Evolutionary conservation across 2,888 invertebrate genomes (phyloP).

Genomic region (Cerastoderma edule): DNA sequence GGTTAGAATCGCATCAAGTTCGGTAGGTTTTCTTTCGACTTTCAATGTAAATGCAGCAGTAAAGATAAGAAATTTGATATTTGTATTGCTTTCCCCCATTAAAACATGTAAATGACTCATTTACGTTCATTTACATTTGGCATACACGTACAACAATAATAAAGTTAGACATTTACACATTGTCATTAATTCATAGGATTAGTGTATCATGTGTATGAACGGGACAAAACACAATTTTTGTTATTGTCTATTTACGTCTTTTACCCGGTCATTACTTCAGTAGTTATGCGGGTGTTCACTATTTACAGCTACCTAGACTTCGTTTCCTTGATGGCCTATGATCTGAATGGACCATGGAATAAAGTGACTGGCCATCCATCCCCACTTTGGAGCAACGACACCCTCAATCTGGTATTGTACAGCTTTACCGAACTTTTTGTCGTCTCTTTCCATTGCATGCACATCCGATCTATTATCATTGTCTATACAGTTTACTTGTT

Average conservation of each 20-base stretch:
- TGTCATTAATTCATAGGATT: background rate
- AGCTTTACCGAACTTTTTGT: background rate
- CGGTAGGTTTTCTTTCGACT: too few species aligned
- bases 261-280: too few species aligned
- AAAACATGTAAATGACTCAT: background rate
- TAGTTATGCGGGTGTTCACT: too few species aligned
- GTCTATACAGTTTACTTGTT: background rate
- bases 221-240: background rate
- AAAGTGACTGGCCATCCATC: constrained; percentile 8
- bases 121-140: background rate
- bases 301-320: constrained; percentile 13
- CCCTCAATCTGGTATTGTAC: constrained; percentile 1
- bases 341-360: constrained; percentile 16
- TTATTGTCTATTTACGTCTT: too few species aligned
- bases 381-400: background rate
- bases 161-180: background rate
- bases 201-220: background rate
- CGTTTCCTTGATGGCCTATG: constrained; percentile 12
- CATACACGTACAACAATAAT: background rate
- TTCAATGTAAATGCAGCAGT: background rate
- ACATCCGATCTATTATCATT: background rate
- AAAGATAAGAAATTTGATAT: background rate
- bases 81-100: background rate
- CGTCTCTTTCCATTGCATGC: background rate
- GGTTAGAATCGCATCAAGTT: too few species aligned